Conservation (phyloP, 2,797 vertebrate genomes). For the Diceros bicornis region DNA sequence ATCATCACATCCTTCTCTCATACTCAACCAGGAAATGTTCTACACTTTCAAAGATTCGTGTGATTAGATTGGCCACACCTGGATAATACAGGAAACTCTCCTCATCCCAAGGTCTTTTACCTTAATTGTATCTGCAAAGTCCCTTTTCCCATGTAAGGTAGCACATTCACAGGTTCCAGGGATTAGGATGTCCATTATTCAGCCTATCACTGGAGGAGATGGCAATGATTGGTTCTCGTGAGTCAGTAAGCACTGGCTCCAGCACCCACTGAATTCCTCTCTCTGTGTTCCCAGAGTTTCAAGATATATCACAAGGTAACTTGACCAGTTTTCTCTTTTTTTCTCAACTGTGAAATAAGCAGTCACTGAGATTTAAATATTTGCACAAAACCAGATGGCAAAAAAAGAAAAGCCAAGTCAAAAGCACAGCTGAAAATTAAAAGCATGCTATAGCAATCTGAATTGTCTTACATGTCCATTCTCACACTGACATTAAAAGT, state of each 20-base stretch:
- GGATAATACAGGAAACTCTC: neutral
- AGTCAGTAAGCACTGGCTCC: neutral
- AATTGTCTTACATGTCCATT: conserved; percentile 75
- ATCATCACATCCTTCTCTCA: neutral
- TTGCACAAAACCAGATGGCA: conserved; percentile 81
- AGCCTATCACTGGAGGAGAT: neutral
- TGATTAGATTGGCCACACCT: neutral
- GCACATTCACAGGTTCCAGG: neutral
- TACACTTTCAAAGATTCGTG: neutral
- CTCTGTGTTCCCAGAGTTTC: neutral
- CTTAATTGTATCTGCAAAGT: neutral
- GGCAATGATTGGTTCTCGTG: neutral
- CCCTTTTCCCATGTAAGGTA: neutral
- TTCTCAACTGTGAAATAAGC: conserved; percentile 72
- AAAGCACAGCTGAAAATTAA: conserved; percentile 85
- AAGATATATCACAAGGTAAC: neutral
- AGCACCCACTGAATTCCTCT: neutral
- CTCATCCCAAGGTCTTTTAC: neutral
- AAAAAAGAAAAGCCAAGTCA: conserved; percentile 61
- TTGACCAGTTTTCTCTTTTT: conserved; percentile 61
- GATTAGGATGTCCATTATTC: neutral
- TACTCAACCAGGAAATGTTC: neutral
- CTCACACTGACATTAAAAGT: neutral
- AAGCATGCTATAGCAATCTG: conserved; percentile 80
- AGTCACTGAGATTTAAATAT: conserved; percentile 83